Base-by-base conservation (phyloP, 2,113 vertebrate species). In the Oxyruncus cristatus region DNA sequence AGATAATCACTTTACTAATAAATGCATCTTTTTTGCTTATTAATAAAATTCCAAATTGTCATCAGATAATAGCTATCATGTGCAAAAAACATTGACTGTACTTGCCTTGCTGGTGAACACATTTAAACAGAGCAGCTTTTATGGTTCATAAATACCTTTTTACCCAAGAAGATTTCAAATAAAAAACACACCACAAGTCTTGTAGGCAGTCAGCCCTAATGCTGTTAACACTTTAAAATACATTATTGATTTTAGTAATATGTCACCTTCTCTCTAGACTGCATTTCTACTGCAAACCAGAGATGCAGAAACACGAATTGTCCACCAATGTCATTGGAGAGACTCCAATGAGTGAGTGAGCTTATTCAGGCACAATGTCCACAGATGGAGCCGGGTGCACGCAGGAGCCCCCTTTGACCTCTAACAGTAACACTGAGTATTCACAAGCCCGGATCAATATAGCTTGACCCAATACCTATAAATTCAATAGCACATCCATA, bases 361-460 rank as follows among this genome's bases (percentile, higher is more conserved):
- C 28, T 76, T 66, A 42, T 42, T 79, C 37, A 72, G 70, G n/a
- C 15, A 49, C 85, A 61, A 66, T 4, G 8, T 32, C 30, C 53
- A 24, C 0, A 0, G 46, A 18, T 9, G 23, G 49, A 52, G 58
- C 49, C n/a, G 39, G 24, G 24, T 47, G 22, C 12, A 14, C 0
- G 1, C 4, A 2, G 39, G 23, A 81, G 49, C 74, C 88, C 39
- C 1, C 1, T 53, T 18, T 66, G 74, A 80, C 21, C 41, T 85
- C 71, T 53, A 20, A 21, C 23, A 33, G 30, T 47, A 18, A 50
- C 12, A 12, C 19, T 7, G 30, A 52, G 10, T 27, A 46, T 65
- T 75, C 8, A 14, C 49, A 88, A 91, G 24, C 44, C 50, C 9
- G 2, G 30, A 78, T 55, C 17, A 26, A 10, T n/a, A 37, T 4